Conservation (phyloP, 2,888 invertebrate species). For the Agrotis exclamationis region DNA sequence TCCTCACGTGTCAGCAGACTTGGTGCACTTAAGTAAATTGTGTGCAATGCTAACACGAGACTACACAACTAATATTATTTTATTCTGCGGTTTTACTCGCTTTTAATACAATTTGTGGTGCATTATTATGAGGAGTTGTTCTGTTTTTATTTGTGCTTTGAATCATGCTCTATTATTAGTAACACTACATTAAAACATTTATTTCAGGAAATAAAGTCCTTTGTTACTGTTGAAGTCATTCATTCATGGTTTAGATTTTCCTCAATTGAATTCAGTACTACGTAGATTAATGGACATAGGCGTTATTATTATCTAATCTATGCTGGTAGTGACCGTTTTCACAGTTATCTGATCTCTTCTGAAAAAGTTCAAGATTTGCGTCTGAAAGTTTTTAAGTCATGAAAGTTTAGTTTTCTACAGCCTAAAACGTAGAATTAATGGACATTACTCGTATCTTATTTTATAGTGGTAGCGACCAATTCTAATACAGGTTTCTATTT, state of each 20-base stretch:
- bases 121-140: conserved; percentile 19
- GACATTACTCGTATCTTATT: too few relatives aligned
- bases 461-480: too few relatives aligned
- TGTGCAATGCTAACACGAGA: conserved; percentile 58
- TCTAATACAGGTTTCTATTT: not conserved
- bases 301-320: too few relatives aligned
- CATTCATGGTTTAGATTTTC: not conserved
- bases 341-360: too few relatives aligned
- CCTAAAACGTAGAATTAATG: too few relatives aligned
- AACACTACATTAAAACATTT: not conserved
- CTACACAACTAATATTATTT: conserved; percentile 34
- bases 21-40: conserved; percentile 51
- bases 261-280: too few relatives aligned
- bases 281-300: too few relatives aligned
- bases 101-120: conserved; percentile 27
- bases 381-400: too few relatives aligned
- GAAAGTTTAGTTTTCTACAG: too few relatives aligned
- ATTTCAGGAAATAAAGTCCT: conserved; percentile 9
- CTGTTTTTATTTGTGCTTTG: conserved; percentile 20
- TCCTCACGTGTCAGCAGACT: conserved; percentile 33
- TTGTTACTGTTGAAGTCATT: not conserved
- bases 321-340: too few relatives aligned
- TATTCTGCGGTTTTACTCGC: conserved; percentile 29
- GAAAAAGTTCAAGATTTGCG: too few relatives aligned
- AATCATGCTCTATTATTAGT: not conserved